phyloP scores from a whole-genome alignment of 2,888 invertebrate genomes.

The Pyrocoelia pectoralis region DNA sequence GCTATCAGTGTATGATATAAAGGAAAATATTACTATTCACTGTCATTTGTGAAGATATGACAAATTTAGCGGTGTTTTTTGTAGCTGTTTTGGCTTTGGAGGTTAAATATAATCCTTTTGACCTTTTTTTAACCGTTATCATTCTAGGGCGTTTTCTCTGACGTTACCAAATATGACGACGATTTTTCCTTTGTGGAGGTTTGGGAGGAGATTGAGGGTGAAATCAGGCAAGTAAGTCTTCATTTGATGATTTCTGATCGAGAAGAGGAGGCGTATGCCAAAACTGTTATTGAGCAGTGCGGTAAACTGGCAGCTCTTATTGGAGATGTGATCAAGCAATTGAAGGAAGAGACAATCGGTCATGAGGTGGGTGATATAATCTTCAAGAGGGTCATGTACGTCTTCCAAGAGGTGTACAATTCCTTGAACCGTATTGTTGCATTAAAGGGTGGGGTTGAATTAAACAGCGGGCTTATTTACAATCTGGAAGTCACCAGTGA shows the following conservation, averaged over 20 bases:
- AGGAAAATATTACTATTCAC: no score
- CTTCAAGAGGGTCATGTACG: conserved; percentile 1
- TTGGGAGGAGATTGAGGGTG: not conserved
- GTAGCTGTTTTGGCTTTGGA: not conserved
- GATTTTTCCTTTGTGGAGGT: not conserved
- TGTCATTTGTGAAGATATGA: not conserved
- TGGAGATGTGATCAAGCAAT: not conserved
- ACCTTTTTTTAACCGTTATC: not conserved
- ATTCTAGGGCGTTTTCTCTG: conserved; percentile 3
- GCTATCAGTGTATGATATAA: no score
- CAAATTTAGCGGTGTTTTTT: not conserved
- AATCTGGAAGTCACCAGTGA: not conserved
- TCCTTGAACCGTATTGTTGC: not conserved
- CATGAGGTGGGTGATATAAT: conserved; percentile 4
- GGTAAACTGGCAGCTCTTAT: not conserved
- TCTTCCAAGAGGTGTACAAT: not conserved
- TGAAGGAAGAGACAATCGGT: not conserved
- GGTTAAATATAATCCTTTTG: not conserved
- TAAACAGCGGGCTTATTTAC: not conserved
- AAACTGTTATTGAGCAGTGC: not conserved
- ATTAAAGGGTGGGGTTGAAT: not conserved
- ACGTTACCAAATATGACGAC: not conserved
- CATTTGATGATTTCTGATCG: not conserved
- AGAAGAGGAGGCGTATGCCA: not conserved
- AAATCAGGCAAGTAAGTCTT: not conserved